A percentile compares a stretch with the other conserved stretches of the same genome.
Evolutionary conservation across 2,797 vertebrate genomes (phyloP).

Genomic region (Mus caroli): DNA sequence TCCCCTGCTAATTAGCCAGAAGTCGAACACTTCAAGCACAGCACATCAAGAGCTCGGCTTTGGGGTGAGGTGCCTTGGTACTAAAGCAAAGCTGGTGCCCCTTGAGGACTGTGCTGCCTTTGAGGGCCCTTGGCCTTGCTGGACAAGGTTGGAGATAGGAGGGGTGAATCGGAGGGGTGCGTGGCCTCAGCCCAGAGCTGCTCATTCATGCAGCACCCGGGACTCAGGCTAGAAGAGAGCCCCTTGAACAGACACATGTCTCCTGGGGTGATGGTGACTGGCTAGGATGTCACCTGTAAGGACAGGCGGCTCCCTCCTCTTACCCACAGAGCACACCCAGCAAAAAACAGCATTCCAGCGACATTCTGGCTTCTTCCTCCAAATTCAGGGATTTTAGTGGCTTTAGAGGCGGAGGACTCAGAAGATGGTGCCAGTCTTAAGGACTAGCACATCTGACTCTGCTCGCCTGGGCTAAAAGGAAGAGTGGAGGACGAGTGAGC

Average conservation of each 20-base stretch:
- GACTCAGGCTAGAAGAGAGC: neutral
- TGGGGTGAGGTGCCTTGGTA: conserved; percentile 71
- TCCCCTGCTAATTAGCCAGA: conserved; percentile 86
- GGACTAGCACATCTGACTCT: accelerated
- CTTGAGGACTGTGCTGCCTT: neutral
- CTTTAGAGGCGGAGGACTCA: neutral
- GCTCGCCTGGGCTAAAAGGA: neutral
- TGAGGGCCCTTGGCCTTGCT: neutral
- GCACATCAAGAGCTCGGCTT: conserved; percentile 81
- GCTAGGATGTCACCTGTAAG: neutral
- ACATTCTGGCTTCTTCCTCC: neutral
- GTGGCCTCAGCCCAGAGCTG: accelerated
- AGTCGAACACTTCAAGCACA: conserved; percentile 81
- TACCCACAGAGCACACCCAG: neutral
- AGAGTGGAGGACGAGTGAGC: neutral
- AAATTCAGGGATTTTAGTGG: neutral
- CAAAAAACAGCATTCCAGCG: neutral
- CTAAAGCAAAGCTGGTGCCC: neutral
- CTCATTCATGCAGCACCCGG: neutral
- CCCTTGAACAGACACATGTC: neutral
- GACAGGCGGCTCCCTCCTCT: neutral
- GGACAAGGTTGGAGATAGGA: neutral
- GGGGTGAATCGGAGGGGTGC: neutral
- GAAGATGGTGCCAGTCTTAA: neutral
- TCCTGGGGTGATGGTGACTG: neutral